Evolutionary conservation across 2,888 invertebrate species (phyloP).

Genomic region (Sturmia bella): DNA sequence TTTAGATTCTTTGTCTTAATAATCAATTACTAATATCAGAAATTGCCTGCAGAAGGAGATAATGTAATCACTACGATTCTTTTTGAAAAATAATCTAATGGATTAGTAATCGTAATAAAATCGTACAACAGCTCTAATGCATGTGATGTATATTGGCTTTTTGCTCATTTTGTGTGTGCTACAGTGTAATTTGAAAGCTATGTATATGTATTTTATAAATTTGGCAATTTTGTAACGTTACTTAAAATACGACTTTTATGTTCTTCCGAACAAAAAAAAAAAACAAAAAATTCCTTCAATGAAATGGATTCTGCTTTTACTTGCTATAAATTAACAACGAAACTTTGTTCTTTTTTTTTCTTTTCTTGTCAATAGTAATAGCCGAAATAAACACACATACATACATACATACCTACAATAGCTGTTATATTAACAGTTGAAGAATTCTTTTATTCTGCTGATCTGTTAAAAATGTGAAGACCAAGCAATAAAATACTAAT

Average conservation of each 20-base stretch:
- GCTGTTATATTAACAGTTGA: constrained; percentile 67
- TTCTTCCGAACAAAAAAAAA: constrained; percentile 21
- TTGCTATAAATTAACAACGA: constrained; percentile 61
- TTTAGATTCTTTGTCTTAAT: too few relatives aligned
- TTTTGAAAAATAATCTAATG: too few relatives aligned
- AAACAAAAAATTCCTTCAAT: constrained; percentile 3
- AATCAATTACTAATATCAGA: too few relatives aligned
- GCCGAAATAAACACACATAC: constrained; percentile 30
- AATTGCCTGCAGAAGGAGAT: too few relatives aligned
- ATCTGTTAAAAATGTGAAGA: constrained; percentile 6
- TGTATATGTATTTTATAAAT: too few relatives aligned
- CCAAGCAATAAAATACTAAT: constrained; percentile 11
- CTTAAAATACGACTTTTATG: constrained; percentile 14
- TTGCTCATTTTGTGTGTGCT: too few relatives aligned
- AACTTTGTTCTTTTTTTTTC: constrained; percentile 59
- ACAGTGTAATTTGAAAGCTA: too few relatives aligned
- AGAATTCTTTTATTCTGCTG: constrained; percentile 8
- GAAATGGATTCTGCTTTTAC: constrained; percentile 60
- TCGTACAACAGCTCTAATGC: too few relatives aligned
- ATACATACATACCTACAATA: too few relatives aligned
- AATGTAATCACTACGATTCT: too few relatives aligned
- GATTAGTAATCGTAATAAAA: too few relatives aligned
- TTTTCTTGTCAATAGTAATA: constrained; percentile 35
- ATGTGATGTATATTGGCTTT: too few relatives aligned
- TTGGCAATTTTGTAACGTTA: not conserved